A percentile compares a stretch with the other conserved stretches of the same genome.
These are phyloP conservation scores for Leptinotarsa rubiginosa DNA, from an alignment of 2,888 invertebrate species.

Conservation along the genomic window DNA sequence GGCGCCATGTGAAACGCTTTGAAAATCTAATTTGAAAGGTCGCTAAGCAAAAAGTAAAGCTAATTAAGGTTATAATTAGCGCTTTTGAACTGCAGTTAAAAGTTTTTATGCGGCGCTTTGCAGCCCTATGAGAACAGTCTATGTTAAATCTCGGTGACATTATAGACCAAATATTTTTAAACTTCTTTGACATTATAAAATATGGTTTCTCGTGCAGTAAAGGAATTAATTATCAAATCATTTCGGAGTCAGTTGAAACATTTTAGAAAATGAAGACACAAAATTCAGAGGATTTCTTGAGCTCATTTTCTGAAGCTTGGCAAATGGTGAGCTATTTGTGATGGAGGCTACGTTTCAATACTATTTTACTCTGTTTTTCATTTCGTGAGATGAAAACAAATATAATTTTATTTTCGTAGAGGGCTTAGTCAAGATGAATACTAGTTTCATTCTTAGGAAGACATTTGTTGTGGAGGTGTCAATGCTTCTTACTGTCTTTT, in stretches of 20 bases:
- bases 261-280: background rate
- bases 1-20: slow-evolving; percentile 26
- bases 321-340: no score
- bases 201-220: background rate
- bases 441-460: no score
- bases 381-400: no score
- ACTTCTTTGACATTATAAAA: slow-evolving; percentile 12
- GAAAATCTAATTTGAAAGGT: slow-evolving; percentile 29
- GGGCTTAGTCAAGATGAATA: no score
- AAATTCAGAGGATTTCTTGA: background rate
- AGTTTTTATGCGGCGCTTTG: slow-evolving; percentile 29
- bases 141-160: slow-evolving; percentile 8
- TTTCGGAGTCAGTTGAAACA: background rate
- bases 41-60: slow-evolving; percentile 34
- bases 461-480: no score
- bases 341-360: no score
- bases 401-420: no score
- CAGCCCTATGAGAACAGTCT: slow-evolving; percentile 13
- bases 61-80: slow-evolving; percentile 36
- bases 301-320: background rate
- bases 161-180: slow-evolving; percentile 14
- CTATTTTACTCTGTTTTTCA: no score
- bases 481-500: no score
- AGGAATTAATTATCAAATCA: background rate
- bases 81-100: slow-evolving; percentile 34